A percentile compares a stretch with the other conserved stretches of the same genome.
Conservation (phyloP, 2,888 invertebrate genomes). For the Heliconius cydno region DNA sequence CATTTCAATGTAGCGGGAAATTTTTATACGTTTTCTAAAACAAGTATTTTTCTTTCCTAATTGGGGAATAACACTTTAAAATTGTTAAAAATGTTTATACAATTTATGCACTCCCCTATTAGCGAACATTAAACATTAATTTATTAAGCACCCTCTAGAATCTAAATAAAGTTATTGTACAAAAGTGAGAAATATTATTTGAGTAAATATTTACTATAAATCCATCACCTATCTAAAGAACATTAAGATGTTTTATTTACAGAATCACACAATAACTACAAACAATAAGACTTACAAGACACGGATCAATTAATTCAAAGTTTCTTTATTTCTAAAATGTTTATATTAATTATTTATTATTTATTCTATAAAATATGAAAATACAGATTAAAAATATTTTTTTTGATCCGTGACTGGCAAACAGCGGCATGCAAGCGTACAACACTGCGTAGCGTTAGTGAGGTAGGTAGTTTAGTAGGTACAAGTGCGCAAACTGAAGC, state of each 20-base stretch:
- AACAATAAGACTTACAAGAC: conserved; percentile 1
- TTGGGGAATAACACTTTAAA: too few species aligned
- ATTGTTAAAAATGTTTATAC: too few species aligned
- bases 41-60: too few species aligned
- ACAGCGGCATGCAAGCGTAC: conserved; percentile 51
- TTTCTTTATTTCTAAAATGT: background rate
- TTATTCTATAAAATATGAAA: background rate
- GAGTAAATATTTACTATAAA: background rate
- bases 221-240: background rate
- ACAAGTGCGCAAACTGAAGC: conserved; percentile 75
- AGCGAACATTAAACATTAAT: background rate
- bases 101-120: background rate
- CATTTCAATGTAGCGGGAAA: too few species aligned
- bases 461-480: conserved; percentile 61
- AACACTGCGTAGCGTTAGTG: conserved; percentile 52
- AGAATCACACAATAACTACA: background rate
- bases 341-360: background rate
- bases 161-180: background rate
- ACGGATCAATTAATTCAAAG: conserved; percentile 10
- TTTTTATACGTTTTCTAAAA: too few species aligned
- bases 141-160: background rate
- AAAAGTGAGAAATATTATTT: background rate
- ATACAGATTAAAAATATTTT: background rate
- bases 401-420: conserved; percentile 35
- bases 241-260: background rate